Evolutionary conservation across 2,888 invertebrate species (phyloP).

Genomic region (Siphonodentalium dalli): DNA sequence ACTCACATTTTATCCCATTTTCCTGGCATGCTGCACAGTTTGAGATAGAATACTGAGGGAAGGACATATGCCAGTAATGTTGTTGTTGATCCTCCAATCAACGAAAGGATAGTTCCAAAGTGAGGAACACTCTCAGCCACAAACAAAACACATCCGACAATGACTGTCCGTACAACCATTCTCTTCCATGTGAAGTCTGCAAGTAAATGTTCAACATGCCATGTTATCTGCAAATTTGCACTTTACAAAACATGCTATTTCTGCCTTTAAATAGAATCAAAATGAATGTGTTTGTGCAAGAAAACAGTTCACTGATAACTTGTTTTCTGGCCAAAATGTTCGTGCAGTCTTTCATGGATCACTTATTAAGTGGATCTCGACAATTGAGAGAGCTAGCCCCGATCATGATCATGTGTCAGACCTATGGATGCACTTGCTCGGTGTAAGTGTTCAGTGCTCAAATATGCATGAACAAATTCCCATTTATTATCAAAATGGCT

Average conservation of each 20-base stretch:
- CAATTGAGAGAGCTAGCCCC: too few relatives aligned
- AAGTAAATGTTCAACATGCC: constrained; percentile 26
- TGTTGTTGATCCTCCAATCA: constrained; percentile 84
- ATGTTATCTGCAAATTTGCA: background rate
- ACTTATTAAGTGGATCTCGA: too few relatives aligned
- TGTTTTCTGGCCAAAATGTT: too few relatives aligned
- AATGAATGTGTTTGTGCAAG: background rate
- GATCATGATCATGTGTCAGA: too few relatives aligned
- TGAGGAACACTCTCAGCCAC: constrained; percentile 83
- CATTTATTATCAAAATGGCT: too few relatives aligned
- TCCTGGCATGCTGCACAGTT: constrained; percentile 69
- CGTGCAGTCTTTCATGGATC: too few relatives aligned
- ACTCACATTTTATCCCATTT: constrained; percentile 51
- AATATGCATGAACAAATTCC: too few relatives aligned
- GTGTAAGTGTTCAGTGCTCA: too few relatives aligned
- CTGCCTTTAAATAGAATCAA: background rate
- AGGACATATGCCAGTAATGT: constrained; percentile 85
- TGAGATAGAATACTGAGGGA: constrained; percentile 82
- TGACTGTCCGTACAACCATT: constrained; percentile 74
- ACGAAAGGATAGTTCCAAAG: constrained; percentile 85
- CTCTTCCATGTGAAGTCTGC: constrained; percentile 80
- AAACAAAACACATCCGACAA: constrained; percentile 77
- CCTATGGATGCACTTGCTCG: too few relatives aligned
- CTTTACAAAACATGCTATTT: background rate
- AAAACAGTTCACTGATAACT: too few relatives aligned